A percentile compares a stretch with the other conserved stretches of the same genome.
These are phyloP conservation scores for Hydriomena furcata DNA, from an alignment of 2,888 invertebrate genomes.

Conservation along the genomic window DNA sequence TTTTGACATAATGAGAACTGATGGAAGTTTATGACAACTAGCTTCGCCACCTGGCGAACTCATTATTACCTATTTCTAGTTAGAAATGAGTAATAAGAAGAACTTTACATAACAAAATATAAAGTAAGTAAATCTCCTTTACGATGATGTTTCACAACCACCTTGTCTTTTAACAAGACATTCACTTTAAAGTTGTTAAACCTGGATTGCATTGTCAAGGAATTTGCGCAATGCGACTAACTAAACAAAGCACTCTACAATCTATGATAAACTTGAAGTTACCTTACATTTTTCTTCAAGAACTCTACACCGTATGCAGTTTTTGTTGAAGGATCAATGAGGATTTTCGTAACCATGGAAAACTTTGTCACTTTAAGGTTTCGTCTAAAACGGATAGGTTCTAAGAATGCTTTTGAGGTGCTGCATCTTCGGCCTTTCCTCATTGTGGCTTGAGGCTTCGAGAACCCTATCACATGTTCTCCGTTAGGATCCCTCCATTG, in stretches of 20 bases:
- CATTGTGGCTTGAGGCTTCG: constrained; percentile 88
- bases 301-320: constrained; percentile 88
- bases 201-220: constrained; percentile 13
- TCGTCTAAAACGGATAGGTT: constrained; percentile 84
- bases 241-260: constrained; percentile 15
- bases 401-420: constrained; percentile 90
- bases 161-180: constrained; percentile 7
- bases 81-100: no score
- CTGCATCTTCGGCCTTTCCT: constrained; percentile 90
- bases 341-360: constrained; percentile 86
- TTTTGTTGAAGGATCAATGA: constrained; percentile 85
- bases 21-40: no score
- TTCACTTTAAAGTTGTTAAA: constrained; percentile 17
- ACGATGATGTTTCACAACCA: constrained; percentile 2
- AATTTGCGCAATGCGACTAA: constrained; percentile 19
- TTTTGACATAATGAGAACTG: no score
- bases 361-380: constrained; percentile 89
- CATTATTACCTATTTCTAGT: no score
- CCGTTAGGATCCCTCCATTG: constrained; percentile 89
- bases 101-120: not conserved
- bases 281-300: constrained; percentile 82
- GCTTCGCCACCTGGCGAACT: no score
- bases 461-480: constrained; percentile 85
- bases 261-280: constrained; percentile 22
- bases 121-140: constrained; percentile 5